These are phyloP conservation scores for Ardeotis arabs DNA, from an alignment of 2,113 vertebrate genomes.

Conservation along the genomic window DNA sequence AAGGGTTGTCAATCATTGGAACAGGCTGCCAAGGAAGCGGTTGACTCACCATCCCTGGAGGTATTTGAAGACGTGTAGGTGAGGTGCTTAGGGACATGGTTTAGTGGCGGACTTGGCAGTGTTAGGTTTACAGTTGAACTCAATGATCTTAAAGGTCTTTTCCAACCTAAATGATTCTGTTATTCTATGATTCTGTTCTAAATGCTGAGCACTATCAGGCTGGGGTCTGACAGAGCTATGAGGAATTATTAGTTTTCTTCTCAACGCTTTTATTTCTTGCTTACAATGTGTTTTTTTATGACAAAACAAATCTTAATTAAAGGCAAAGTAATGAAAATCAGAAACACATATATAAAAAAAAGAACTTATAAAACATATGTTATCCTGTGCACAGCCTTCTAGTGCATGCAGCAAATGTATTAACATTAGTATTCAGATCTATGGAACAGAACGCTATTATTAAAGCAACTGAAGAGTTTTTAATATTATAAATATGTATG, in stretches of 20 bases:
- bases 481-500: constrained; percentile 80
- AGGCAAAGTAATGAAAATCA: constrained; percentile 20
- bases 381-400: constrained; percentile 35
- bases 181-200: not conserved
- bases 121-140: not conserved
- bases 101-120: not conserved
- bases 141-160: not conserved
- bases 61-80: not conserved
- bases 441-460: constrained; percentile 69
- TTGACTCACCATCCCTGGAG: not conserved
- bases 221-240: not conserved
- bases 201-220: not conserved
- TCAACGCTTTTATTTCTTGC: not conserved
- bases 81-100: not conserved
- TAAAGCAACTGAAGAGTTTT: constrained; percentile 73
- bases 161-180: not conserved
- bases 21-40: not conserved
- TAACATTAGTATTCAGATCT: constrained; percentile 73
- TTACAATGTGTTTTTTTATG: not conserved
- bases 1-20: not conserved
- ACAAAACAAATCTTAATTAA: constrained; percentile 50
- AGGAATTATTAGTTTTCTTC: not conserved
- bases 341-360: not conserved
- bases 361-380: not conserved
- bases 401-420: not conserved